Evolutionary conservation across 2,797 vertebrate genomes (phyloP).

Genomic region (Nannoperca australis): DNA sequence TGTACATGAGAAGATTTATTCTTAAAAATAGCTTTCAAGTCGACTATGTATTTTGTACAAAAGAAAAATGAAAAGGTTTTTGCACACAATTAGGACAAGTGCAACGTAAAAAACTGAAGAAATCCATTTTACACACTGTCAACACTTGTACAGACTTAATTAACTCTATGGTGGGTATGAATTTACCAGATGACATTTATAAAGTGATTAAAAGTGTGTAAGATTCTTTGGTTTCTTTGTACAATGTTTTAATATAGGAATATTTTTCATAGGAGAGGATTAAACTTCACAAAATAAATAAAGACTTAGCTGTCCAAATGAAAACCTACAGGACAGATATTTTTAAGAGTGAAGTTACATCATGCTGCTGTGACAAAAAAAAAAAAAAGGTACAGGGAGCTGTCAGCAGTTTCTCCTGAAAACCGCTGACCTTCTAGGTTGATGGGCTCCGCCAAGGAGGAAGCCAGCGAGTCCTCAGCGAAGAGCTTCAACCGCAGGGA

Average conservation of each 20-base stretch:
- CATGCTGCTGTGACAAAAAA: constrained; percentile 10
- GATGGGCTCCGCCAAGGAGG: constrained; percentile 85
- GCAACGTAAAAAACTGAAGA: not conserved
- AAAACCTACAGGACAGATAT: not conserved
- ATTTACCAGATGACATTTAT: not conserved
- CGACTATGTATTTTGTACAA: not conserved
- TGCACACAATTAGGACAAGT: not conserved
- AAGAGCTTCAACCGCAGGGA: constrained; percentile 79
- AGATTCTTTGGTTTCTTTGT: not conserved
- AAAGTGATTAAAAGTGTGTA: not conserved
- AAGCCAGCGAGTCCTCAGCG: constrained; percentile 85
- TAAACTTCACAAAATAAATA: not conserved
- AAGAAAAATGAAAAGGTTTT: too few relatives aligned
- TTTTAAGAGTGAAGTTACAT: constrained; percentile 13
- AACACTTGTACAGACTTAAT: not conserved
- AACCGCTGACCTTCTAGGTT: constrained; percentile 90
- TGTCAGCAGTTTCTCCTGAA: constrained; percentile 46
- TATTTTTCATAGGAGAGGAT: not conserved
- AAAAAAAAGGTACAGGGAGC: not conserved
- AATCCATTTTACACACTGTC: not conserved
- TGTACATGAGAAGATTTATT: too few relatives aligned
- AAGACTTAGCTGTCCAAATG: not conserved
- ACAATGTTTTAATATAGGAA: not conserved
- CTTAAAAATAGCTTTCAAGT: too few relatives aligned
- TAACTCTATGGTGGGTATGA: not conserved